Base-by-base conservation (phyloP, 1,140 invertebrate species). In the Aradophagus sp. region DNA sequence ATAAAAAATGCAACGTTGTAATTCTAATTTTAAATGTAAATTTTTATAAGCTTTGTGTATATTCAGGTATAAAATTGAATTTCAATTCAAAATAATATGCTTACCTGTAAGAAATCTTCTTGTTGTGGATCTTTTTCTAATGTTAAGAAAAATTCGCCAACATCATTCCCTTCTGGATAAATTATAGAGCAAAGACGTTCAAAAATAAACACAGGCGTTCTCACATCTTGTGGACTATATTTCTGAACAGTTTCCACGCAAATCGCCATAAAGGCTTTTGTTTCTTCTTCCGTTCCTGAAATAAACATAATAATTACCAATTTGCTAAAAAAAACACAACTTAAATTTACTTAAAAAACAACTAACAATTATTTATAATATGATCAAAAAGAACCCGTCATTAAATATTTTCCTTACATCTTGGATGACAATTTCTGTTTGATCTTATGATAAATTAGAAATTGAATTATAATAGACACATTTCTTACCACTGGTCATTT, bases 61-160 rank as follows among this genome's bases (percentile, higher is more conserved):
- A n/a, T n/a, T n/a, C n/a, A n/a, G n/a, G n/a, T n/a, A n/a, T n/a
- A n/a, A n/a, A n/a, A n/a, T n/a, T n/a, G n/a, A n/a, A n/a, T n/a
- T n/a, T n/a, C n/a, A n/a, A n/a, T n/a, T n/a, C n/a, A n/a, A n/a
- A n/a, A n/a, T n/a, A n/a, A n/a, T n/a, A n/a, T n/a, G n/a, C n/a
- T n/a, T n/a, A n/a, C 91, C 85, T 96, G 95, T 59, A 99, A 88
- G 84, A 99, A 99, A 84, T 99, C 97, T 87, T 99, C 97, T 79
- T 99, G 97, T 77, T 98, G 97, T 0, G 96, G 94, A 89, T 99
- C 97, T 81, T 99, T 99, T 77, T 99, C 97, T 10, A 99, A 87
- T 0, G 94, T 96, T 29, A 99, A 89, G 84, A 96, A 97, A 84
- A 99, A 99, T 86, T 99, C 97, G 0, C 94, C 95, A 10, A 97